Percentiles rank a stretch among this genome's conserved stretches.
These are phyloP conservation scores for Eledona agricola DNA, from an alignment of 2,888 invertebrate genomes.

Conservation along the genomic window DNA sequence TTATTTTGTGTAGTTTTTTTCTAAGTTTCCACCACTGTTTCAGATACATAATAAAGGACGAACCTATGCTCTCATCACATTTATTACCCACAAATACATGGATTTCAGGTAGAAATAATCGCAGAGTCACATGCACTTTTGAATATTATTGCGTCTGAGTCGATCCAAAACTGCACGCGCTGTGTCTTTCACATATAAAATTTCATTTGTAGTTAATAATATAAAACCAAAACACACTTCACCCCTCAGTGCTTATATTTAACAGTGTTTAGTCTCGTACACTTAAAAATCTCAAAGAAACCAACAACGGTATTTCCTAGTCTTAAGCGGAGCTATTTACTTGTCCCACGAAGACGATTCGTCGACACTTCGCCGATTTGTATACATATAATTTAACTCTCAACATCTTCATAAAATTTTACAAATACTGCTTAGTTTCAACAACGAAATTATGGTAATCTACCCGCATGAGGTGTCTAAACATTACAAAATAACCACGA, in stretches of 20 bases:
- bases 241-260: conserved; percentile 53
- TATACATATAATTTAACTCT: conserved; percentile 21
- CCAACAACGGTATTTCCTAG: conserved; percentile 38
- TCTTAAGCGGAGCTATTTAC: conserved; percentile 28
- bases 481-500: conserved; percentile 34
- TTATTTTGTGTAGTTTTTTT: conserved; percentile 28
- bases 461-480: conserved; percentile 35
- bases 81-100: conserved; percentile 57
- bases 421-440: conserved; percentile 25
- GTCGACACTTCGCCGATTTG: conserved; percentile 15
- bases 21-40: conserved; percentile 18
- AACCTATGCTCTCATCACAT: conserved; percentile 50
- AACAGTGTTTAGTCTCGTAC: conserved; percentile 53
- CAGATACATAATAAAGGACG: conserved; percentile 29
- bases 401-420: conserved; percentile 31
- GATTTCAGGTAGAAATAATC: conserved; percentile 54
- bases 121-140: conserved; percentile 46
- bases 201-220: conserved; percentile 49
- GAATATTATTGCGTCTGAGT: conserved; percentile 51
- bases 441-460: conserved; percentile 18
- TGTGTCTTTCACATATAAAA: conserved; percentile 43
- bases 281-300: conserved; percentile 48
- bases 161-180: conserved; percentile 43
- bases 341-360: conserved; percentile 25
- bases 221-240: conserved; percentile 53